Percentiles rank a stretch among this genome's conserved stretches.
These are phyloP conservation scores for Sitodiplosis mosellana DNA, from an alignment of 1,140 invertebrate species.

Conservation along the genomic window DNA sequence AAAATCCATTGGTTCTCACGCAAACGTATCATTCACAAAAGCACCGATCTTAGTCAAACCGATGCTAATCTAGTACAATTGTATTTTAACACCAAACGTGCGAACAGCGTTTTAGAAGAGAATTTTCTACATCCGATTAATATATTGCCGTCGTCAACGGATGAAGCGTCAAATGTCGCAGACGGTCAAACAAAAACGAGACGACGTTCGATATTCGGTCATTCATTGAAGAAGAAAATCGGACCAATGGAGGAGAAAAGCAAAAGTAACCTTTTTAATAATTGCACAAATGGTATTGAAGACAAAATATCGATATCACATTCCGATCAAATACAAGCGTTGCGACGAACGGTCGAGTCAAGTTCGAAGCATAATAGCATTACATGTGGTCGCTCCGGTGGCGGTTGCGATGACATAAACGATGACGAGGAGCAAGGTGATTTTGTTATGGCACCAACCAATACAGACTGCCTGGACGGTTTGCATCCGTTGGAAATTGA, in stretches of 20 bases:
- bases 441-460: conserved; percentile 26
- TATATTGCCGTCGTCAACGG: conserved; percentile 2
- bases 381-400: conserved; percentile 13
- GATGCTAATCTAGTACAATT: conserved; percentile 17
- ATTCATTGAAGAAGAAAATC: conserved; percentile 19
- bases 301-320: neutral
- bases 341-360: neutral
- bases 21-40: conserved; percentile 20
- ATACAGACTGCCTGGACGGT: conserved; percentile 22
- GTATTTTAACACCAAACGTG: conserved; percentile 22
- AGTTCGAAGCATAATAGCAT: conserved; percentile 5
- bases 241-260: conserved; percentile 19
- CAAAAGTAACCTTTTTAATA: conserved; percentile 10
- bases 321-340: neutral
- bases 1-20: conserved; percentile 10
- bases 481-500: conserved; percentile 24
- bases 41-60: conserved; percentile 15
- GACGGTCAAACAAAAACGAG: conserved; percentile 3
- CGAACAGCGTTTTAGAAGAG: conserved; percentile 19
- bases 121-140: conserved; percentile 23
- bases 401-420: conserved; percentile 8
- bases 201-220: conserved; percentile 16
- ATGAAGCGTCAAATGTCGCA: conserved; percentile 6
- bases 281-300: conserved; percentile 5
- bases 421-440: conserved; percentile 23